phyloP scores from a whole-genome alignment of 37 sponge, comb jelly and placozoan genomes.

The Chondrosia reniformis region DNA sequence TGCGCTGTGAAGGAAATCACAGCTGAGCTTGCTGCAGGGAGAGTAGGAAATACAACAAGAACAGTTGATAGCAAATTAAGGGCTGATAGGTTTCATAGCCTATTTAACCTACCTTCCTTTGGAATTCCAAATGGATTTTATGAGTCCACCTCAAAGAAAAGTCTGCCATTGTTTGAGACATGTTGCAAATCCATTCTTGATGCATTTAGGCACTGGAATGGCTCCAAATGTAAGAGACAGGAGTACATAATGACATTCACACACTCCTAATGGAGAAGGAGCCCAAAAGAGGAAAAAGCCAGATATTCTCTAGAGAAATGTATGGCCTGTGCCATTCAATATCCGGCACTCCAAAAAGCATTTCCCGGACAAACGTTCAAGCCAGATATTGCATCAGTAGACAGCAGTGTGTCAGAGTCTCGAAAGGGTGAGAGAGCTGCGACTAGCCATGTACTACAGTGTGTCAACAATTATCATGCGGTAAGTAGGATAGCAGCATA shows the following conservation, averaged over 20 bases:
- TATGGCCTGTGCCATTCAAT: not conserved
- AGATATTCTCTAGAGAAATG: not conserved
- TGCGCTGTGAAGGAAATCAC: conserved; percentile 12
- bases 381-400: not conserved
- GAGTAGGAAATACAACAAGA: not conserved
- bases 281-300: not conserved
- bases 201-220: not conserved
- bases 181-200: not conserved
- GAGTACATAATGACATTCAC: conserved; percentile 4
- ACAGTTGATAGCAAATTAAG: not conserved
- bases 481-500: not conserved
- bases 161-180: not conserved
- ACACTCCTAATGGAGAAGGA: not conserved
- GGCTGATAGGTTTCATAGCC: not conserved
- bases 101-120: not conserved
- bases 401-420: not conserved
- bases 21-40: conserved; percentile 4
- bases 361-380: conserved; percentile 2
- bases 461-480: not conserved
- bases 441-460: not conserved
- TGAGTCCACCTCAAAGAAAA: not conserved
- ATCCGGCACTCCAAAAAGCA: not conserved
- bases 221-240: not conserved
- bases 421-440: not conserved
- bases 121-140: not conserved